phyloP scores from a whole-genome alignment of 2,797 vertebrate genomes.

The Scarus forsteni region DNA sequence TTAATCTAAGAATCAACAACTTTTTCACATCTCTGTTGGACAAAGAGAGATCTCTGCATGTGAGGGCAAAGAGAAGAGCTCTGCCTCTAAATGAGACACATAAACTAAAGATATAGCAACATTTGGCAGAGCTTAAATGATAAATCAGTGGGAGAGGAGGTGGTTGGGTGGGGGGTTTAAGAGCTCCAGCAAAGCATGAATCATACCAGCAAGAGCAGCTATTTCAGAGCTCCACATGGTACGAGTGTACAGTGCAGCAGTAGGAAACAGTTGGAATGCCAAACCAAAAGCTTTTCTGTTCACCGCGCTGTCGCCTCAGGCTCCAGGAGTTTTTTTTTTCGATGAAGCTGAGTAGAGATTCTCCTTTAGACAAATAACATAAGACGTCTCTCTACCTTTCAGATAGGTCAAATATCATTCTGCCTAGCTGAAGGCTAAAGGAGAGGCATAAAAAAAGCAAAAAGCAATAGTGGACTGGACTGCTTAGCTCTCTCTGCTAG shows the following conservation, averaged over 20 bases:
- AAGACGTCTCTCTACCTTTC: conserved; percentile 29
- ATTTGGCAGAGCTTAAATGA: conserved; percentile 31
- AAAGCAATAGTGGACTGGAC: conserved; percentile 44
- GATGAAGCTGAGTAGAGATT: conserved; percentile 34
- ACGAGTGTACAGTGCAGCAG: conserved; percentile 9
- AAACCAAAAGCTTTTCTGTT: conserved; percentile 32
- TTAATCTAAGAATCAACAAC: background rate
- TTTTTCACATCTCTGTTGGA: conserved; percentile 7
- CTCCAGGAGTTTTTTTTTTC: conserved; percentile 20
- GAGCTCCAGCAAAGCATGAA: conserved; percentile 33
- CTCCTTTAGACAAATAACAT: conserved; percentile 34
- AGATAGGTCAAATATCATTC: conserved; percentile 64
- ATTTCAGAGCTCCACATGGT: conserved; percentile 46
- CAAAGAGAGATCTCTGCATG: background rate
- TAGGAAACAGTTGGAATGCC: conserved; percentile 34
- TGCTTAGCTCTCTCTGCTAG: conserved; percentile 39
- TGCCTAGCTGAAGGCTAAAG: conserved; percentile 38
- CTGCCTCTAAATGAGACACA: conserved; percentile 13
- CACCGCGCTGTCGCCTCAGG: conserved; percentile 30
- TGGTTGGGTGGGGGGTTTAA: conserved; percentile 3
- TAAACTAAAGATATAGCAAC: conserved; percentile 16
- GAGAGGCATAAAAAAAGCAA: conserved; percentile 46
- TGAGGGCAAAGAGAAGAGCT: conserved; percentile 2
- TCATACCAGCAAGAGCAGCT: conserved; percentile 40
- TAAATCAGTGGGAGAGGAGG: conserved; percentile 35